Evolutionary conservation across 2,113 vertebrate genomes (phyloP).

Genomic region (Fulica atra): DNA sequence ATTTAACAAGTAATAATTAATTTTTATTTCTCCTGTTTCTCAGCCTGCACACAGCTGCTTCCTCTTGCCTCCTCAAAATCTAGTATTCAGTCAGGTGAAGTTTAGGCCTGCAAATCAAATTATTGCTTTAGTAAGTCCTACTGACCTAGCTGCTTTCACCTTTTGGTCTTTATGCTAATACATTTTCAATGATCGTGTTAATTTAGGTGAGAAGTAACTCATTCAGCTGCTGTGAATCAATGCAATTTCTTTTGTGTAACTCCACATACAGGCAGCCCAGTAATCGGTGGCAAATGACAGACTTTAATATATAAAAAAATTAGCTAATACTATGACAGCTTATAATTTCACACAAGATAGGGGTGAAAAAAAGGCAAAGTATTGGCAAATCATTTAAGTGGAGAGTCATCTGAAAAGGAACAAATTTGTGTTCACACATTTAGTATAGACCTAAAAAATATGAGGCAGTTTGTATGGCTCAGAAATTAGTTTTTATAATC

Average conservation of each 20-base stretch:
- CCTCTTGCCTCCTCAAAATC: neutral
- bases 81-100: neutral
- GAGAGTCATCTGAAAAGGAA: neutral
- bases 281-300: neutral
- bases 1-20: neutral
- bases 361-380: neutral
- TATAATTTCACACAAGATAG: neutral
- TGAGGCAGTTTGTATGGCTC: neutral
- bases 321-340: neutral
- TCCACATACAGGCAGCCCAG: neutral
- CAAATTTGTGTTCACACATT: neutral
- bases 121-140: slow-evolving; percentile 21
- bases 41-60: neutral
- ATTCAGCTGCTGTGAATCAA: neutral
- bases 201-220: slow-evolving; percentile 14
- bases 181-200: neutral
- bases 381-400: neutral
- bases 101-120: slow-evolving; percentile 3
- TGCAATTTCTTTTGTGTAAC: neutral
- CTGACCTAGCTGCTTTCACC: neutral
- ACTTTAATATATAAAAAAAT: neutral
- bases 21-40: neutral
- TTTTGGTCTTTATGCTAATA: slow-evolving; percentile 19
- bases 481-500: neutral
- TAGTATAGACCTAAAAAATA: neutral